Evolutionary conservation across 2,797 vertebrate species (phyloP), one percentile per base, ranked within the genome.

Genomic region (Craterocephalus amniculus): DNA sequence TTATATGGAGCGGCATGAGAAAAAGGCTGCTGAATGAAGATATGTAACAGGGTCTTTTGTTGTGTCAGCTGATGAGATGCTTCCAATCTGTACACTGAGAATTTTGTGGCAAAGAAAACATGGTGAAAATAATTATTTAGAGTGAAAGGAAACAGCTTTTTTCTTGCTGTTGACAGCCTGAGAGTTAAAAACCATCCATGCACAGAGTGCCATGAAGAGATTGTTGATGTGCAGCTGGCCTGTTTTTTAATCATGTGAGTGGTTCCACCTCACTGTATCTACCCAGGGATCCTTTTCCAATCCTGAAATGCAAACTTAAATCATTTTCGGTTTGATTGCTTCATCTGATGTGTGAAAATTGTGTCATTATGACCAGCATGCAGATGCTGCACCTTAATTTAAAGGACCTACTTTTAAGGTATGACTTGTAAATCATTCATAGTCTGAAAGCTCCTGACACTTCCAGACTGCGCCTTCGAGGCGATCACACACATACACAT

Each of bases 381-480:
- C 10, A 29, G 38, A 89, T 90, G 20, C 79, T 88, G 31, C 88
- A 63, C 31, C 32, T 38, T 80, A 64, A 84, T 76, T 68, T 78
- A 52, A 31, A 5, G 63, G 58, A 31, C 60, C 51, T 49, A 55
- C 66, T 83, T 22, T 71, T 16, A 58, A 76, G 63, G 55, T 66
- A 80, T 24, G 67, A 20, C 22, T 14, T 29, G 45, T 89, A 63
- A 90, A 87, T 90, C 67, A 88, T 90, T 88, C 62, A 86, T 86
- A 72, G 9, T 36, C 72, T 20, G 35, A 67, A 81, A 80, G 62
- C 76, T 59, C 80, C 49, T 67, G 66, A 76, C 78, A 73, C 74
- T 65, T 63, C 55, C n/a, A 52, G 36, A 49, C 45, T 66, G 35
- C 55, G 58, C 48, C 58, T 40, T 55, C 48, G 58, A 65, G 24